phyloP scores from a whole-genome alignment of 2,797 vertebrate genomes.

The Alcedo quadribrachys region DNA sequence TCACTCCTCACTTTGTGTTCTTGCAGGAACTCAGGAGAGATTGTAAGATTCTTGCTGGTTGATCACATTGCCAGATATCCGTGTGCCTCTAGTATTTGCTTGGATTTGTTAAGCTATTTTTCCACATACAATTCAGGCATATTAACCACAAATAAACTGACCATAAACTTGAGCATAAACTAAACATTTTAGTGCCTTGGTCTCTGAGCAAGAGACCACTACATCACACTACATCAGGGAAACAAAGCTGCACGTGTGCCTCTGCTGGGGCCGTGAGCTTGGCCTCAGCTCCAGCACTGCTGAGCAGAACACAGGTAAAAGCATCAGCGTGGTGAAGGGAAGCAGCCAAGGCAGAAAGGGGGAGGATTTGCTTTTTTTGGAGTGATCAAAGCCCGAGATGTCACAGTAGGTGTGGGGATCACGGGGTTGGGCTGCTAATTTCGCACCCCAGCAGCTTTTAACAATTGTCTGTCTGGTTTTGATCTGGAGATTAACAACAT shows the following conservation, averaged over 20 bases:
- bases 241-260: not conserved
- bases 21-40: not conserved
- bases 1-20: not conserved
- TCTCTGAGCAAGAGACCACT: not conserved
- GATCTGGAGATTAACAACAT: not conserved
- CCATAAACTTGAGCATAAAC: not conserved
- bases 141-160: not conserved
- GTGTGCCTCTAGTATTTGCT: not conserved
- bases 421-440: fast-evolving
- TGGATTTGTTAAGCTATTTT: not conserved
- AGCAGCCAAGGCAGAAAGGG: not conserved
- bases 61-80: not conserved
- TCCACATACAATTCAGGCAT: not conserved
- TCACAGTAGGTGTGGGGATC: not conserved
- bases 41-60: not conserved
- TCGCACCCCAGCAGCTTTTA: not conserved
- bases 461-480: not conserved
- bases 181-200: not conserved
- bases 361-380: not conserved
- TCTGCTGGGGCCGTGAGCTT: not conserved
- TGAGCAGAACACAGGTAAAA: fast-evolving
- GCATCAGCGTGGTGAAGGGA: not conserved
- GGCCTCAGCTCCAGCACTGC: fast-evolving
- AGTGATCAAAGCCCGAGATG: not conserved
- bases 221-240: not conserved